These are phyloP conservation scores for Epinephelus awoara DNA, from an alignment of 2,797 vertebrate species.

Conservation along the genomic window DNA sequence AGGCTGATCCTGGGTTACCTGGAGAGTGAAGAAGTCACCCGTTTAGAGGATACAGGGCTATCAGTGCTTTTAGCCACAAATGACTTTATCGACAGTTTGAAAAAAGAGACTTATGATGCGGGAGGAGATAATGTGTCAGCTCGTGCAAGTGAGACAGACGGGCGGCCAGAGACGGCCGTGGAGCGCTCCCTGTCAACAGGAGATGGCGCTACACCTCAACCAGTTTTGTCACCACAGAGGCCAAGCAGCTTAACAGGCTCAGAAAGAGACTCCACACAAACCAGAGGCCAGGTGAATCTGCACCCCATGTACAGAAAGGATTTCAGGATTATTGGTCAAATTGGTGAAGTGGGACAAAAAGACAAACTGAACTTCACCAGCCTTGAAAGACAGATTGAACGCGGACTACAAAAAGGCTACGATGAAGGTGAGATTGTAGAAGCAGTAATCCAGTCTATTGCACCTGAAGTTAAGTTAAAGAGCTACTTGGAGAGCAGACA, in stretches of 20 bases:
- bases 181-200: too few relatives aligned
- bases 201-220: neutral
- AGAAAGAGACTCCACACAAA: neutral
- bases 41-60: too few relatives aligned
- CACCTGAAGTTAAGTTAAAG: slow-evolving; percentile 4
- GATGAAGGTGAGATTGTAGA: slow-evolving; percentile 1
- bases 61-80: too few relatives aligned
- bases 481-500: neutral
- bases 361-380: slow-evolving; percentile 5
- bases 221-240: neutral
- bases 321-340: slow-evolving; percentile 3
- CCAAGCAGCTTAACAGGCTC: neutral
- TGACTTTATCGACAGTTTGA: too few relatives aligned
- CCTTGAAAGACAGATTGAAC: neutral
- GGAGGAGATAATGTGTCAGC: too few relatives aligned
- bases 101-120: too few relatives aligned
- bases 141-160: too few relatives aligned
- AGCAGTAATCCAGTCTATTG: neutral
- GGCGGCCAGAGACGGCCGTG: too few relatives aligned
- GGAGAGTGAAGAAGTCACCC: too few relatives aligned
- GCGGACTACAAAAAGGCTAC: neutral
- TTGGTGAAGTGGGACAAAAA: slow-evolving; percentile 1
- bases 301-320: neutral
- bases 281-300: neutral
- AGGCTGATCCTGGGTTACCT: too few relatives aligned